These are phyloP conservation scores for Zoanthus sociatus DNA, from an alignment of 92 coral and sea anemone species.

Conservation along the genomic window DNA sequence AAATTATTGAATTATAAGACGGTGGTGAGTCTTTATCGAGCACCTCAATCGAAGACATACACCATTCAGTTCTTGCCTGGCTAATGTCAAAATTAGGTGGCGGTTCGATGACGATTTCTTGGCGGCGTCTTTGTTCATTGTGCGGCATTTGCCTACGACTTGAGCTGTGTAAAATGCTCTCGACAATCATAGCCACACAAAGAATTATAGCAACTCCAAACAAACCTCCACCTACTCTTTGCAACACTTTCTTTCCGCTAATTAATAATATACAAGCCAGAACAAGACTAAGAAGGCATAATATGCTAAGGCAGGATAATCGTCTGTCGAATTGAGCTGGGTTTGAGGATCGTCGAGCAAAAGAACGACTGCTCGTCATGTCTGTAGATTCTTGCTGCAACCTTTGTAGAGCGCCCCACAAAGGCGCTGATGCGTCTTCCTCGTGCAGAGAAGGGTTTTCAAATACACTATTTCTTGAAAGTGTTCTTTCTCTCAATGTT, in stretches of 20 bases:
- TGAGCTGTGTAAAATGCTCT: constrained; percentile 14
- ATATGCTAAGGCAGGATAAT: constrained; percentile 2
- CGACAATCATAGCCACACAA: constrained; percentile 21
- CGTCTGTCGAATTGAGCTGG: not conserved
- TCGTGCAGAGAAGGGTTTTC: constrained; percentile 27
- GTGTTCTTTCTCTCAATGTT: not conserved
- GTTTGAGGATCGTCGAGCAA: not conserved
- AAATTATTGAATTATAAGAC: not conserved
- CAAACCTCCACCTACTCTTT: constrained; percentile 32
- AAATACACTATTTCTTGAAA: constrained; percentile 24
- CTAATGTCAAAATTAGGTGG: constrained; percentile 27
- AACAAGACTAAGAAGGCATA: not conserved
- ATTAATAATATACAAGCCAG: constrained; percentile 33
- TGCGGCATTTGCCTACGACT: not conserved
- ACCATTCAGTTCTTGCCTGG: constrained; percentile 38
- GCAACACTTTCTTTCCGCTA: constrained; percentile 1
- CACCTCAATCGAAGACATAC: constrained; percentile 37
- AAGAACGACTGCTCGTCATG: not conserved
- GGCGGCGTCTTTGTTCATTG: not conserved
- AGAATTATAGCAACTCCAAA: constrained; percentile 29
- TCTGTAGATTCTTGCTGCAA: not conserved
- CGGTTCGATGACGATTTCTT: not conserved
- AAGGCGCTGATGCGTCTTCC: not conserved
- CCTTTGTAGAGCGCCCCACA: not conserved
- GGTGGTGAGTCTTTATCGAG: constrained; percentile 27